phyloP scores from a whole-genome alignment of 2,888 invertebrate genomes.

The Synergus umbraculus region DNA sequence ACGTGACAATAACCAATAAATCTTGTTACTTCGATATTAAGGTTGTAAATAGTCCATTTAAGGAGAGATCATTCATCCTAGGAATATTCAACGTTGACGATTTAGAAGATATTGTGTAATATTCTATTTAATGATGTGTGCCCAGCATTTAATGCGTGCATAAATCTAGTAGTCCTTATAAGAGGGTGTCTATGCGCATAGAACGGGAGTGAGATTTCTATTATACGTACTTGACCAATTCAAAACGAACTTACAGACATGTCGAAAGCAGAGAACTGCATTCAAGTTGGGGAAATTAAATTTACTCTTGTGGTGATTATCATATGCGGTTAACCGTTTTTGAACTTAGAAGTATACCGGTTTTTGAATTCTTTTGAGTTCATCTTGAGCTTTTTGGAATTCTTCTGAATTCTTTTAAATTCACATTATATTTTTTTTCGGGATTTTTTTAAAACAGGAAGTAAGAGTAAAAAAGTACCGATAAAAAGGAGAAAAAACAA shows the following conservation, averaged over 20 bases:
- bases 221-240: not conserved
- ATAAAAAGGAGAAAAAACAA: too few species aligned
- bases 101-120: slow-evolving; percentile 65
- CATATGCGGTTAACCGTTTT: too few species aligned
- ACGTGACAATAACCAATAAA: slow-evolving; percentile 69
- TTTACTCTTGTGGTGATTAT: too few species aligned
- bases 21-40: slow-evolving; percentile 69
- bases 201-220: not conserved
- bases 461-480: too few species aligned
- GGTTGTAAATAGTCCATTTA: slow-evolving; percentile 70
- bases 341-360: too few species aligned
- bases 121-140: slow-evolving; percentile 63
- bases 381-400: too few species aligned
- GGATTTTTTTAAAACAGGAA: too few species aligned
- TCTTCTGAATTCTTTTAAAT: too few species aligned
- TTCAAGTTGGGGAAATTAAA: not conserved
- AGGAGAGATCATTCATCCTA: slow-evolving; percentile 61
- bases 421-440: too few species aligned
- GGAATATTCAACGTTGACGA: slow-evolving; percentile 62
- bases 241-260: not conserved
- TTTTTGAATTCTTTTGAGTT: too few species aligned
- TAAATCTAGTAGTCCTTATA: not conserved
- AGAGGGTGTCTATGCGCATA: not conserved
- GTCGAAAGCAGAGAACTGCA: not conserved
- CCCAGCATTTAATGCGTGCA: slow-evolving; percentile 48